Percentiles rank a stretch among this genome's conserved stretches.
These are phyloP conservation scores for Rhyacichthys aspro DNA, from an alignment of 2,797 vertebrate genomes.

Conservation along the genomic window DNA sequence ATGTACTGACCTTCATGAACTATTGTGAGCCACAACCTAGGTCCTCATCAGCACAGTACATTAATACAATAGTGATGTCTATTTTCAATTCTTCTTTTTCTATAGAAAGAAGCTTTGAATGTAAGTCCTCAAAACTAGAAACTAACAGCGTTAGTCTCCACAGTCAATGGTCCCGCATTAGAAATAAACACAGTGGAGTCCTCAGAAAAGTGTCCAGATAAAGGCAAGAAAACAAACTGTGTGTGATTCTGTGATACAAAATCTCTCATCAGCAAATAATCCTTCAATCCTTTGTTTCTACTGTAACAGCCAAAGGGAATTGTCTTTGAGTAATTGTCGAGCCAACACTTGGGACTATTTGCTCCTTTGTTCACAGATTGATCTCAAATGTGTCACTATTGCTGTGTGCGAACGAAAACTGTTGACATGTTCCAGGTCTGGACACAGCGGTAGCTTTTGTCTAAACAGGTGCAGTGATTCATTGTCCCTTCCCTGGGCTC, in stretches of 20 bases:
- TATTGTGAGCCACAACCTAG: too few species aligned
- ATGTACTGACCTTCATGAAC: too few species aligned
- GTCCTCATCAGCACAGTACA: too few species aligned
- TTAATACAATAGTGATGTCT: too few species aligned
- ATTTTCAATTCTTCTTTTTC: too few species aligned
- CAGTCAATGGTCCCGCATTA: too few species aligned
- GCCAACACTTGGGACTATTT: slow-evolving; percentile 47
- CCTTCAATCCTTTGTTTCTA: neutral
- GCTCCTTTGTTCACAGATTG: slow-evolving; percentile 61
- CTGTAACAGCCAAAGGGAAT: slow-evolving; percentile 42
- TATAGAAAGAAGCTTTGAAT: too few species aligned
- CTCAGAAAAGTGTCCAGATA: neutral
- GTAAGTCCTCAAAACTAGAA: too few species aligned
- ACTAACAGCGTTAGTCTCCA: too few species aligned
- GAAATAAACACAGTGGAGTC: too few species aligned
- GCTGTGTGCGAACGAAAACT: slow-evolving; percentile 68
- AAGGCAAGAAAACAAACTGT: neutral
- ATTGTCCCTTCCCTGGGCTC: slow-evolving; percentile 54
- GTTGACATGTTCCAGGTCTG: slow-evolving; percentile 69
- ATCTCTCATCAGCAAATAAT: neutral
- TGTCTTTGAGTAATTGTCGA: slow-evolving; percentile 30
- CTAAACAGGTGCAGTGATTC: slow-evolving; percentile 75
- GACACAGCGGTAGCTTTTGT: slow-evolving; percentile 68
- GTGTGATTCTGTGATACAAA: neutral
- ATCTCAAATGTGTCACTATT: slow-evolving; percentile 62